Conservation (phyloP, 2,888 invertebrate genomes). For the Drosophila antonietae region DNA sequence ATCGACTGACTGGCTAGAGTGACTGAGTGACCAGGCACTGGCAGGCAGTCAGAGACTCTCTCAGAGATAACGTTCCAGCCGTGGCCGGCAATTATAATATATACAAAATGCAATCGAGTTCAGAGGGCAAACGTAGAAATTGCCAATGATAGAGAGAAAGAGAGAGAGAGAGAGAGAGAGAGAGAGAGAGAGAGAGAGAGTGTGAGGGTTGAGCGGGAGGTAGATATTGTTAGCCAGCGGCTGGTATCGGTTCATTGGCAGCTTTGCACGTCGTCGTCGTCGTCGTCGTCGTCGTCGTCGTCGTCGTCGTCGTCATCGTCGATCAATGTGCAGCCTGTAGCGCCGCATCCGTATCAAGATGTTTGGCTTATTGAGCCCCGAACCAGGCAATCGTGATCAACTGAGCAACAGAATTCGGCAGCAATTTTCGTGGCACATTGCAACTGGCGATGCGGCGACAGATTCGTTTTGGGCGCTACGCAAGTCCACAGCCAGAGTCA, state of each 20-base stretch:
- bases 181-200: neutral
- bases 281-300: slow-evolving; percentile 14
- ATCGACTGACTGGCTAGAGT: slow-evolving; percentile 47
- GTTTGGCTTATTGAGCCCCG: slow-evolving; percentile 55
- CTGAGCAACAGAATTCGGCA: slow-evolving; percentile 61
- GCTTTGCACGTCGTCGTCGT: slow-evolving; percentile 70
- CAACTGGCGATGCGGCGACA: slow-evolving; percentile 71
- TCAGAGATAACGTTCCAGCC: slow-evolving; percentile 26
- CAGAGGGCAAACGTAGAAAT: slow-evolving; percentile 74
- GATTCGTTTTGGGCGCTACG: slow-evolving; percentile 79
- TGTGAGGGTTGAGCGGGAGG: neutral
- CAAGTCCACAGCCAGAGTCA: slow-evolving; percentile 30
- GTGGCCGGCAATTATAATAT: slow-evolving; percentile 74
- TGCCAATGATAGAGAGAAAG: slow-evolving; percentile 10
- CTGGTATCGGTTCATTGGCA: slow-evolving; percentile 75
- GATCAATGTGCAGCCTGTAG: slow-evolving; percentile 71
- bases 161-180: neutral
- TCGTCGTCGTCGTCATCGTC: slow-evolving; percentile 55
- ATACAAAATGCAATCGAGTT: slow-evolving; percentile 70
- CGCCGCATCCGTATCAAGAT: slow-evolving; percentile 77
- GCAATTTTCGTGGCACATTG: slow-evolving; percentile 51
- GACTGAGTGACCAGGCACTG: slow-evolving; percentile 32
- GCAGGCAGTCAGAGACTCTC: slow-evolving; percentile 6
- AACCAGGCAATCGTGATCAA: slow-evolving; percentile 70
- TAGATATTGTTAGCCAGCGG: slow-evolving; percentile 27